phyloP scores from a whole-genome alignment of 2,797 vertebrate genomes.

The Muscicapa comitata region DNA sequence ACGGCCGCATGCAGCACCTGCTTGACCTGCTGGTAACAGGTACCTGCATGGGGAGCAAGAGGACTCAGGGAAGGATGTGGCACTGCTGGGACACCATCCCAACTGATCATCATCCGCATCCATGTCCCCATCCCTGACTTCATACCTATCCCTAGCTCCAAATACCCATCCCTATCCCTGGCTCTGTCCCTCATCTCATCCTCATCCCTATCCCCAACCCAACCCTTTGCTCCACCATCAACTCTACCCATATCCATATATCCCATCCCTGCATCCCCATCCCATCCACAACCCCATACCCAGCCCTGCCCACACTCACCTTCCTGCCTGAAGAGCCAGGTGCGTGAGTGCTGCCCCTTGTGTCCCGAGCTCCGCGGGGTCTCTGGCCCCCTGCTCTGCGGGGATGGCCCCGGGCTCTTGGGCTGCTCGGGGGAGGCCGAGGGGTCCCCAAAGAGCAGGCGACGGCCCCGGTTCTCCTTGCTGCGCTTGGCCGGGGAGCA shows the following conservation, averaged over 20 bases:
- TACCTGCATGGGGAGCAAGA: slow-evolving; percentile 67
- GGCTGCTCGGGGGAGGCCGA: slow-evolving; percentile 48
- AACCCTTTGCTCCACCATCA: not conserved
- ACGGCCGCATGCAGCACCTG: slow-evolving; percentile 85
- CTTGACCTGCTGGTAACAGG: slow-evolving; percentile 84
- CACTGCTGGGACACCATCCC: not conserved
- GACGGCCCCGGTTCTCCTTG: slow-evolving; percentile 75
- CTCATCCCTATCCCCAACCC: not conserved
- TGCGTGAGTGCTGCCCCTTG: not conserved
- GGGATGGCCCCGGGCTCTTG: not conserved
- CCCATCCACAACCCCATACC: not conserved
- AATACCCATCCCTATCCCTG: not conserved
- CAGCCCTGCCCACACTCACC: slow-evolving; percentile 50
- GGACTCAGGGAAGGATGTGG: not conserved
- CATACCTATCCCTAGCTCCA: too few species aligned
- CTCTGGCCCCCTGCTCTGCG: slow-evolving; percentile 27
- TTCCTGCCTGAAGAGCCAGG: slow-evolving; percentile 79
- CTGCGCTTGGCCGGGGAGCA: slow-evolving; percentile 87
- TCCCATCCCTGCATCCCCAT: not conserved
- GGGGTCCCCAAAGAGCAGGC: slow-evolving; percentile 74
- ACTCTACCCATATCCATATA: not conserved
- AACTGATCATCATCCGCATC: too few species aligned
- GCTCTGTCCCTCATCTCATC: not conserved
- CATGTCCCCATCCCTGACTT: not conserved
- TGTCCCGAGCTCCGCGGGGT: slow-evolving; percentile 27